Evolutionary conservation across 2,797 vertebrate species (phyloP), one percentile per base, ranked within the genome.

Genomic region (Macropodus opercularis): DNA sequence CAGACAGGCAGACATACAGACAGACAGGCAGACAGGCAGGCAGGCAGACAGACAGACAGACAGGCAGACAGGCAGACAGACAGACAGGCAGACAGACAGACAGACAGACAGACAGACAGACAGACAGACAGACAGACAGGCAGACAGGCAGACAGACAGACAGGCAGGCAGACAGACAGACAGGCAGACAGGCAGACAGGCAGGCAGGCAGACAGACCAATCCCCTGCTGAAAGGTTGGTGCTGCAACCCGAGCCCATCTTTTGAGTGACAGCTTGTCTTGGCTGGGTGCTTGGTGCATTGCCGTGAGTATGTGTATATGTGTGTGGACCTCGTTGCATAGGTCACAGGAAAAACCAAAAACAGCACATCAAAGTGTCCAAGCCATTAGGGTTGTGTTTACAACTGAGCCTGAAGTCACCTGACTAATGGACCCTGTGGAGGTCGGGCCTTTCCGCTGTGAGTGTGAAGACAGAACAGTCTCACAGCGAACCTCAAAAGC

Each of bases 361-460:
- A n/a, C n/a, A n/a, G n/a, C n/a, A n/a, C n/a, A n/a, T n/a, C 75
- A 77, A 77, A 73, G 57, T 41, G 43, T 65, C 21, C 18, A 48
- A 42, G 60, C 56, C 67, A 74, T 81, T 66, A 56, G 55, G 43
- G 29, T 55, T 53, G 64, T 71, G 72, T 85, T 87, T 78, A 79
- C 50, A 71, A 63, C 61, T 27, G 46, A 68, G 75, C 52, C 64
- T 70, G 48, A 72, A 84, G 66, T 61, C 77, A 83, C 59, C 31
- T 41, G 67, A 64, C 39, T 74, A 65, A 77, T 69, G 49, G 63
- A 69, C 64, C 54, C 51, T 47, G 47, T 58, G 49, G 62, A 68
- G 34, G 56, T 59, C 59, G 15, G 49, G 32, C 38, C 24, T 56
- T 3, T 51, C n/a, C 23, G 22, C 39, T 24, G 19, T 53, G 39